Conservation (phyloP, 1,140 invertebrate genomes). For the Drosophila nasuta region DNA sequence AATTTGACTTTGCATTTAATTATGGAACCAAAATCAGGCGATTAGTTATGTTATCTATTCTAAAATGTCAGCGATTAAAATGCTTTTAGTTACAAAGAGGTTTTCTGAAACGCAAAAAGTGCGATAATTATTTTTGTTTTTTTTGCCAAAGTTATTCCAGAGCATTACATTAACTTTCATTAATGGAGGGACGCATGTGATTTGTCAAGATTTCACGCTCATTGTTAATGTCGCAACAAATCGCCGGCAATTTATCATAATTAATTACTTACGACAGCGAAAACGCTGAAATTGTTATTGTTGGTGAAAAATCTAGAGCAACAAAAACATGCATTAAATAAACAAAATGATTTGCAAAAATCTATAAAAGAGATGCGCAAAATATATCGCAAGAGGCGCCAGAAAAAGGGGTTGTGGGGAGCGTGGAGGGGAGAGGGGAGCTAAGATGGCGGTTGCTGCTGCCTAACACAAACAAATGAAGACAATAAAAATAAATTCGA, state of each 20-base stretch:
- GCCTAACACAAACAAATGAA: constrained; percentile 20
- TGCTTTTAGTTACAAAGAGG: background rate
- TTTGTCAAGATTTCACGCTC: constrained; percentile 13
- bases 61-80: constrained; percentile 8
- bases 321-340: constrained; percentile 26
- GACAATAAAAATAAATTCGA: constrained; percentile 26
- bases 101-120: background rate
- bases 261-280: constrained; percentile 34
- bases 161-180: constrained; percentile 1
- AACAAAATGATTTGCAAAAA: constrained; percentile 65
- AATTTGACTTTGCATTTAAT: background rate
- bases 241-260: constrained; percentile 42
- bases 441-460: background rate
- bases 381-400: constrained; percentile 30
- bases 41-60: constrained; percentile 11
- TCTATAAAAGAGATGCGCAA: constrained; percentile 66
- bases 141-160: background rate
- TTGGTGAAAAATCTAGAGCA: constrained; percentile 35
- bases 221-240: constrained; percentile 30
- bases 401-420: constrained; percentile 1
- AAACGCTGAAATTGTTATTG: constrained; percentile 28
- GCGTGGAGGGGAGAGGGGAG: no score
- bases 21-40: constrained; percentile 14
- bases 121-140: background rate
- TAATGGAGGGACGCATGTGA: background rate